Percentiles rank a stretch among this genome's conserved stretches.
Evolutionary conservation across 2,113 vertebrate species (phyloP).

Genomic region (Silurus glanis): DNA sequence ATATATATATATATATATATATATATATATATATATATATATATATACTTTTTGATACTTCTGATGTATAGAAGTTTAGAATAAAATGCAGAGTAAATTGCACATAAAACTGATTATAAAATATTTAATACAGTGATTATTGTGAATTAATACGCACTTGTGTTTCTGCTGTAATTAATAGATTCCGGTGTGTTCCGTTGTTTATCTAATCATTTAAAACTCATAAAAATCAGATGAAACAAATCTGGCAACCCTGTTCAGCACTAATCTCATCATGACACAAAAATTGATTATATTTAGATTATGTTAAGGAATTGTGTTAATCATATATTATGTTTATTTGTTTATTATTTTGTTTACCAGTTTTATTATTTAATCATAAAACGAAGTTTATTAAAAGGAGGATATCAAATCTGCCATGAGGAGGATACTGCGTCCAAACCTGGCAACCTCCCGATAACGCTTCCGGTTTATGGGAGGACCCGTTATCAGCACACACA

Average conservation of each 20-base stretch:
- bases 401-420: neutral
- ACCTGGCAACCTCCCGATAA: constrained; percentile 17
- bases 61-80: neutral
- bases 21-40: too few species aligned
- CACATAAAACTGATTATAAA: too few species aligned
- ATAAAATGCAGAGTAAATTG: too few species aligned
- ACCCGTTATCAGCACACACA: neutral
- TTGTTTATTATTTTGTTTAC: too few species aligned
- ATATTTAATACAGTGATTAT: too few species aligned
- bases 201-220: neutral
- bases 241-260: neutral
- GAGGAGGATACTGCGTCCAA: neutral
- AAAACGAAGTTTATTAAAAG: neutral
- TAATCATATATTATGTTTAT: neutral
- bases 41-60: neutral
- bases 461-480: constrained; percentile 18
- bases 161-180: neutral
- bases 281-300: neutral
- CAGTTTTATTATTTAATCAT: neutral
- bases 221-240: neutral
- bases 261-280: too few species aligned
- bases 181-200: neutral
- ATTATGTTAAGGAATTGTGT: neutral
- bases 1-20: too few species aligned
- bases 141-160: neutral